Conservation (phyloP, 2,888 invertebrate species). For the Gastrophysa polygoni region DNA sequence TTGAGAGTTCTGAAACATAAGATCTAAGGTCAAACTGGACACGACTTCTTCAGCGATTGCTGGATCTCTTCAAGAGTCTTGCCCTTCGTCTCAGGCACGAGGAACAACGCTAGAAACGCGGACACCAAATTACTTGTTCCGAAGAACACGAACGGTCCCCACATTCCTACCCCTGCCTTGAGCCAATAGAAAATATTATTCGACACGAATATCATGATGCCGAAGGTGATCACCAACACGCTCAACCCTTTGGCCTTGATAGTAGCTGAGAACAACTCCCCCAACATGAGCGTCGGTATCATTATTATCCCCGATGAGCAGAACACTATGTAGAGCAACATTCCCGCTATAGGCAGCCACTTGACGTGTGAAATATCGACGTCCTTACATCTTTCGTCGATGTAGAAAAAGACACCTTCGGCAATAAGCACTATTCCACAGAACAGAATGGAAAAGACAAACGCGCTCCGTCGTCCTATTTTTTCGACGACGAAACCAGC, state of each 20-base stretch:
- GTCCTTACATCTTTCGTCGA: slow-evolving; percentile 29
- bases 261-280: slow-evolving; percentile 49
- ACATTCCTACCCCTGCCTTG: slow-evolving; percentile 43
- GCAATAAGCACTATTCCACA: slow-evolving; percentile 39
- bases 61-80: slow-evolving; percentile 23
- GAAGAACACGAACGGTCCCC: slow-evolving; percentile 47
- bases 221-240: slow-evolving; percentile 43
- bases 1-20: too few relatives aligned
- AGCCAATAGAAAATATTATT: slow-evolving; percentile 46
- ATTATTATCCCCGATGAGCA: slow-evolving; percentile 45
- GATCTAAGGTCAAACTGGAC: neutral
- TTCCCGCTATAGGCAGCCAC: slow-evolving; percentile 41
- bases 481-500: slow-evolving; percentile 41
- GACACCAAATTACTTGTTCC: slow-evolving; percentile 40
- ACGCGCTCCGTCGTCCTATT: slow-evolving; percentile 40
- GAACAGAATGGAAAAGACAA: slow-evolving; percentile 41
- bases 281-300: slow-evolving; percentile 47
- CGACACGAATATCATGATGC: slow-evolving; percentile 29
- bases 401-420: slow-evolving; percentile 41
- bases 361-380: slow-evolving; percentile 14
- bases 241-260: slow-evolving; percentile 46
- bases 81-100: slow-evolving; percentile 52
- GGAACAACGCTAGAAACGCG: slow-evolving; percentile 42
- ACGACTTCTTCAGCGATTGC: slow-evolving; percentile 9
- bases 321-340: slow-evolving; percentile 43